These are phyloP conservation scores for Glandiceps talaboti DNA, from an alignment of 53 echinoderm and acorn worm species.

Conservation along the genomic window DNA sequence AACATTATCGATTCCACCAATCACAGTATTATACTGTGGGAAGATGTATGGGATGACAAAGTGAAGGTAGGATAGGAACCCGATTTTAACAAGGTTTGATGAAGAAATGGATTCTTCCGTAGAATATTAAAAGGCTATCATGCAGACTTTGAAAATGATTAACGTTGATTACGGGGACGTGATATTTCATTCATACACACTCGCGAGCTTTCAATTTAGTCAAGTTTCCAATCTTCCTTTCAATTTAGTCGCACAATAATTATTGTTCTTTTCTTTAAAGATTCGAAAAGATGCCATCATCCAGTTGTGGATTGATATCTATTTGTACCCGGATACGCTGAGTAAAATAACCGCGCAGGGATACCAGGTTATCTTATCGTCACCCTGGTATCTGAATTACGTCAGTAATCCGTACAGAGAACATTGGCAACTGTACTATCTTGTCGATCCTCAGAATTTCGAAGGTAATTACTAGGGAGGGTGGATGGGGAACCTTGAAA, in stretches of 20 bases:
- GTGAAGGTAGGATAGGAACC: constrained; percentile 68
- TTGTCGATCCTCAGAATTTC: constrained; percentile 53
- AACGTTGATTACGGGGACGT: too few species aligned
- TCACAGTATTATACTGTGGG: constrained; percentile 69
- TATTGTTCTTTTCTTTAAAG: too few species aligned
- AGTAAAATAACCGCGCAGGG: constrained; percentile 56
- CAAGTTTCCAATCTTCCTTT: background rate
- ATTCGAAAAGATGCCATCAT: constrained; percentile 44
- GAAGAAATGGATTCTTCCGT: too few species aligned
- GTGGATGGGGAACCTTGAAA: too few species aligned
- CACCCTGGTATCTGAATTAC: constrained; percentile 93
- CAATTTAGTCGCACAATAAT: background rate
- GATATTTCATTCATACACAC: too few species aligned
- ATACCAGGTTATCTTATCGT: constrained; percentile 64
- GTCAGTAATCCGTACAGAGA: constrained; percentile 41
- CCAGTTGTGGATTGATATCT: constrained; percentile 61
- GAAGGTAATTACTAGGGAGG: too few species aligned
- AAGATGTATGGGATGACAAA: constrained; percentile 82
- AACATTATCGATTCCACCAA: constrained; percentile 48
- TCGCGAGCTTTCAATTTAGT: too few species aligned
- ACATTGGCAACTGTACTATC: constrained; percentile 57
- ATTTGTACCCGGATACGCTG: constrained; percentile 27
- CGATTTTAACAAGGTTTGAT: too few species aligned
- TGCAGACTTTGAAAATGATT: too few species aligned
- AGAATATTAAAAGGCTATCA: too few species aligned